Evolutionary conservation across 2,113 vertebrate genomes (phyloP), one percentile per base, ranked within the genome.

Genomic region (Halichoeres trimaculatus): DNA sequence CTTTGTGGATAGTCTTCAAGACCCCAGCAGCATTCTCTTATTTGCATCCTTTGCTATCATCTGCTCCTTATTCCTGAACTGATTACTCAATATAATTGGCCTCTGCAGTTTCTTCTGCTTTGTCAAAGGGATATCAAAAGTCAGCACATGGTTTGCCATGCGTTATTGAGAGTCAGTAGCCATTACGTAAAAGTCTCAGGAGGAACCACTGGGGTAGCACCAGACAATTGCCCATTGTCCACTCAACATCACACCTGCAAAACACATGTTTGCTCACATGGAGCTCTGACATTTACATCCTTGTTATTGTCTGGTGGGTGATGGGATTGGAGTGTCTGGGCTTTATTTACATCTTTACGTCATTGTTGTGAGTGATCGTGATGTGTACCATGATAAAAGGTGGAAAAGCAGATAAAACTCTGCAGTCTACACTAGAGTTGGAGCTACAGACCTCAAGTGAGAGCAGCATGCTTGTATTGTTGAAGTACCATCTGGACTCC

Each of bases 211-310:
- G 40, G 26, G 35, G 26, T 51, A 20, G 22, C 22, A 43, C 22
- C 24, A 60, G 85, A 86, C 87, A 54, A 81, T 84, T 75, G 62
- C 9, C 83, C 40, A 57, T 86, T 84, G 85, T 89, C 72, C 74
- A 57, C 23, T 10, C 76, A 50, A n/a, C 48, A 9, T 40, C 67
- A 48, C 84, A 88, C 84, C 86, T 87, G 80, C 75, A 74, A 61
- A 78, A 70, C 76, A 75, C 52, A 73, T 76, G 60, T 74, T 36
- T 53, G 26, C 53, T 55, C 63, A 30, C 47, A 54, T 23, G 7
- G 45, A 30, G 16, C 61, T 76, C 63, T 53, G 23, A 59, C 52
- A 30, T 65, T 72, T 58, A 16, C 14, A 54, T 47, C 14, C 38
- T 71, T 65, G n/a, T 59, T 61, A 35, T 55, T 62, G 16, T 72